Percentiles rank a stretch among this genome's conserved stretches.
These are phyloP conservation scores for Elysia crispata DNA, from an alignment of 2,888 invertebrate species.

Conservation along the genomic window DNA sequence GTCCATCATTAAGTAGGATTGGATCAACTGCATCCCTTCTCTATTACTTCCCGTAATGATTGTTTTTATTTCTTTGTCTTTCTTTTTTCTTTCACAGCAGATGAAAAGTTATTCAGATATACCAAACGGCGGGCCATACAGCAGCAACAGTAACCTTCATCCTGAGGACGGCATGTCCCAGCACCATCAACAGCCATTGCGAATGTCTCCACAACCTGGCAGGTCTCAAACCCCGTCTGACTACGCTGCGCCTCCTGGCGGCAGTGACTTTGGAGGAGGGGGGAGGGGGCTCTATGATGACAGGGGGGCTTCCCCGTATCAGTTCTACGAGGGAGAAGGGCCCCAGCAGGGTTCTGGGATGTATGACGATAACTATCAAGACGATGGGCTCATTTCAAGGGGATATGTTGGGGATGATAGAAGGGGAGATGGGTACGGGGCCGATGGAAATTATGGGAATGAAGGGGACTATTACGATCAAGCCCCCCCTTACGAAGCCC, in stretches of 20 bases:
- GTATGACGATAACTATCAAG: neutral
- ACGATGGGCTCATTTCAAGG: neutral
- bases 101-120: conserved; percentile 33
- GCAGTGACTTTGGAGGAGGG: conserved; percentile 6
- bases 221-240: conserved; percentile 48
- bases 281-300: conserved; percentile 28
- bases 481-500: conserved; percentile 57
- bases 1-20: too few species aligned
- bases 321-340: conserved; percentile 38
- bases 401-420: neutral
- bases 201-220: conserved; percentile 46
- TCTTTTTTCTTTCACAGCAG: too few species aligned
- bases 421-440: neutral
- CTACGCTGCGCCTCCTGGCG: conserved; percentile 15
- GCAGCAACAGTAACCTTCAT: conserved; percentile 35
- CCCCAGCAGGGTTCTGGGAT: neutral
- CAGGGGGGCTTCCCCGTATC: conserved; percentile 46
- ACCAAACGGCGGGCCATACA: conserved; percentile 40
- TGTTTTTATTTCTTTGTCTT: too few species aligned
- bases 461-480: conserved; percentile 33
- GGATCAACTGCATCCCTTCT: too few species aligned
- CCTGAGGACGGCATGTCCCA: neutral
- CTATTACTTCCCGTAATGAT: too few species aligned
- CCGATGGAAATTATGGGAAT: neutral
- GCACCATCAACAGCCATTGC: conserved; percentile 30